Percentiles rank a stretch among this genome's conserved stretches.
These are phyloP conservation scores for Epizoanthus illoricatus DNA, from an alignment of 92 coral and sea anemone genomes.

Conservation along the genomic window DNA sequence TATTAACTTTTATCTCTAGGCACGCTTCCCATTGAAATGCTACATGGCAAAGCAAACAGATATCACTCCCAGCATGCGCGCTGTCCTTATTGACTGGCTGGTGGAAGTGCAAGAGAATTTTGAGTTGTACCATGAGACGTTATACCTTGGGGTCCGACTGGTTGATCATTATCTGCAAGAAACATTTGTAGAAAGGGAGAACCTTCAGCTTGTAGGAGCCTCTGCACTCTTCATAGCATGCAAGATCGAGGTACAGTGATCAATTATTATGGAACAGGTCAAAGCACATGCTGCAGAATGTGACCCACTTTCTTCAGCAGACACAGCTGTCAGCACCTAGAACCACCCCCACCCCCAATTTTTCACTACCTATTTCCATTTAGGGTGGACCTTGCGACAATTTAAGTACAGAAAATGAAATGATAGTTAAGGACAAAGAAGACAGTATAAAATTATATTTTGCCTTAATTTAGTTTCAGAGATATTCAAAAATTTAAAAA, in stretches of 20 bases:
- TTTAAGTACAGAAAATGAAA: too few relatives aligned
- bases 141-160: conserved; percentile 86
- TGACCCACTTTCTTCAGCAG: too few relatives aligned
- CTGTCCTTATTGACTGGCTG: conserved; percentile 94
- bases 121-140: conserved; percentile 95
- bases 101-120: conserved; percentile 98
- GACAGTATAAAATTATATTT: too few relatives aligned
- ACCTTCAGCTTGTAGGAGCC: conserved; percentile 95
- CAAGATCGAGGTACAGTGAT: conserved; percentile 80
- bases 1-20: conserved; percentile 40
- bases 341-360: too few relatives aligned
- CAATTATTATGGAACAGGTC: too few relatives aligned
- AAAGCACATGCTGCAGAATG: too few relatives aligned
- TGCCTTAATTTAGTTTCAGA: too few relatives aligned
- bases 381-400: too few relatives aligned
- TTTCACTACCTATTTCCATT: too few relatives aligned
- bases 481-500: too few relatives aligned
- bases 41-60: conserved; percentile 79
- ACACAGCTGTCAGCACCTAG: too few relatives aligned
- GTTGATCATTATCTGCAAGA: conserved; percentile 84
- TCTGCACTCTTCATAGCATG: conserved; percentile 81
- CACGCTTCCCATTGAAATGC: conserved; percentile 65
- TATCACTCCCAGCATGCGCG: conserved; percentile 87
- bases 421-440: too few relatives aligned
- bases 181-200: conserved; percentile 68